These are phyloP conservation scores for Suncus etruscus DNA, from an alignment of 2,113 vertebrate species.

Conservation along the genomic window DNA sequence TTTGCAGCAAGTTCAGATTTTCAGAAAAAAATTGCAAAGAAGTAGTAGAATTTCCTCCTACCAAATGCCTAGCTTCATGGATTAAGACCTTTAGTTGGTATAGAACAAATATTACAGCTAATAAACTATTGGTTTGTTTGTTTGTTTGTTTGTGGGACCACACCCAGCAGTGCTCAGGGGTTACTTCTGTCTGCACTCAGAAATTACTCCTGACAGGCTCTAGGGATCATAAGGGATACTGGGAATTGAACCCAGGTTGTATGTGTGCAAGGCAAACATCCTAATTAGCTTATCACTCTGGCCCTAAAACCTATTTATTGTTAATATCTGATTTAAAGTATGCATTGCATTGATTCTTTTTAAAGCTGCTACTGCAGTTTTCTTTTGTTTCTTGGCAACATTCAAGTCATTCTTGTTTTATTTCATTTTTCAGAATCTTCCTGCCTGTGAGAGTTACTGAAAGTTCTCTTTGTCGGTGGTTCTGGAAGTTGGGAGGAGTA, in stretches of 20 bases:
- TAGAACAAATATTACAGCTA: conserved; percentile 3
- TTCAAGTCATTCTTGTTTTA: not conserved
- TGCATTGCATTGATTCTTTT: conserved; percentile 28
- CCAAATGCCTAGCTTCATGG: not conserved
- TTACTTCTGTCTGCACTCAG: too few relatives aligned
- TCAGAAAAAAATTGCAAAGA: conserved; percentile 57
- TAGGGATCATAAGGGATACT: too few relatives aligned
- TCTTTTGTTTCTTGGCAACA: not conserved
- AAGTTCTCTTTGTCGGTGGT: conserved; percentile 8
- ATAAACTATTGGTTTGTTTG: not conserved
- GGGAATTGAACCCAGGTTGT: too few relatives aligned
- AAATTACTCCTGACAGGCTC: too few relatives aligned
- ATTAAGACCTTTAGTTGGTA: not conserved
- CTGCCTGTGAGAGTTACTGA: not conserved
- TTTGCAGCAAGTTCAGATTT: conserved; percentile 58
- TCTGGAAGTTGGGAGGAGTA: not conserved
- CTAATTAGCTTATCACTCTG: too few relatives aligned
- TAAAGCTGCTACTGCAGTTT: not conserved
- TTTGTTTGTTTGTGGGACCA: too few relatives aligned
- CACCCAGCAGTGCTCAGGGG: too few relatives aligned
- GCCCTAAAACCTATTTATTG: not conserved
- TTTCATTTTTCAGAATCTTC: not conserved
- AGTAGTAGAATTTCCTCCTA: not conserved
- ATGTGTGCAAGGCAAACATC: too few relatives aligned
- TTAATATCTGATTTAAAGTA: conserved; percentile 36